Conservation (phyloP, 1,140 invertebrate genomes). For the Drosophila fuyamai region DNA sequence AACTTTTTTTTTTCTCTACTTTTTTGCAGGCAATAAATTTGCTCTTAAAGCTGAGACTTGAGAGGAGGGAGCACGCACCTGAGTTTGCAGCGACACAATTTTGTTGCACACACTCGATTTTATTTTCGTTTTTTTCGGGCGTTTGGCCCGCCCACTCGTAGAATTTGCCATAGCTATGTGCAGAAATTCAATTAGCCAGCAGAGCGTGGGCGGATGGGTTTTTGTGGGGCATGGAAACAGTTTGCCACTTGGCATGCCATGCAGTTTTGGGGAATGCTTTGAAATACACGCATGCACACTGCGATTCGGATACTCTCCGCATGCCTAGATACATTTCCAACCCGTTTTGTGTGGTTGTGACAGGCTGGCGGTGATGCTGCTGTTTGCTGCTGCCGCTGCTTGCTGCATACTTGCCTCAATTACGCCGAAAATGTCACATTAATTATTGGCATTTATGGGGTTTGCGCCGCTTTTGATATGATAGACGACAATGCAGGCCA, state of each 20-base stretch:
- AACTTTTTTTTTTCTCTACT: slow-evolving; percentile 20
- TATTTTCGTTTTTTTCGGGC: slow-evolving; percentile 13
- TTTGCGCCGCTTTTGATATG: slow-evolving; percentile 77
- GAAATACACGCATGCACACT: slow-evolving; percentile 42
- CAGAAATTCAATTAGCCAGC: slow-evolving; percentile 74
- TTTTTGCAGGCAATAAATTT: slow-evolving; percentile 69
- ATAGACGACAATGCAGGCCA: slow-evolving; percentile 59
- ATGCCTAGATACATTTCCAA: slow-evolving; percentile 49
- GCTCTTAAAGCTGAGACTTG: slow-evolving; percentile 15
- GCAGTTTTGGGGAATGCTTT: slow-evolving; percentile 72
- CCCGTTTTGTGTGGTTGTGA: slow-evolving; percentile 39
- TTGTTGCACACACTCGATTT: slow-evolving; percentile 42
- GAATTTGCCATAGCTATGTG: slow-evolving; percentile 51
- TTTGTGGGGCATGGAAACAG: slow-evolving; percentile 46
- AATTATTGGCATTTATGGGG: slow-evolving; percentile 82
- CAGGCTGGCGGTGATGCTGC: slow-evolving; percentile 21
- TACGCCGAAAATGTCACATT: slow-evolving; percentile 81
- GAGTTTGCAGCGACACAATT: slow-evolving; percentile 35
- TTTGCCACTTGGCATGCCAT: slow-evolving; percentile 74
- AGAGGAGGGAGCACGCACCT: slow-evolving; percentile 29
- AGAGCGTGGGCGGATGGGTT: slow-evolving; percentile 24
- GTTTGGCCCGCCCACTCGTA: slow-evolving; percentile 19
- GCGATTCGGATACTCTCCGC: slow-evolving; percentile 33
- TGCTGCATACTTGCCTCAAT: slow-evolving; percentile 68
- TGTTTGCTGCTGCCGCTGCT: slow-evolving; percentile 22